These are phyloP conservation scores for Tiphia femorata DNA, from an alignment of 2,888 invertebrate genomes.

Conservation along the genomic window DNA sequence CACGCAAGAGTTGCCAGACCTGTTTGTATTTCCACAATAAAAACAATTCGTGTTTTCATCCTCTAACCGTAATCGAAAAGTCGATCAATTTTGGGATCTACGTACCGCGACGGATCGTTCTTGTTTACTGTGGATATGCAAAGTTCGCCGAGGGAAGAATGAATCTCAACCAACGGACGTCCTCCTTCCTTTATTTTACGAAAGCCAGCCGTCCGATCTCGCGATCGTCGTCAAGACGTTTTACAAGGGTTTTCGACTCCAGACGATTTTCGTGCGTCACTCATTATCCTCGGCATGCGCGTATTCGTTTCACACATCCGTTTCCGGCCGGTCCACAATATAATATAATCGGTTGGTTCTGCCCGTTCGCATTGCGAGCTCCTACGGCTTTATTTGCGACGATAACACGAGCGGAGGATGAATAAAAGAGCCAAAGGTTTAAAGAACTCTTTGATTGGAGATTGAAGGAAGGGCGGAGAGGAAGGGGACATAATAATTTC, in stretches of 20 bases:
- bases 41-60: too few relatives aligned
- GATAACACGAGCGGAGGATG: slow-evolving; percentile 13
- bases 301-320: slow-evolving; percentile 67
- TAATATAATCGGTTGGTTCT: slow-evolving; percentile 62
- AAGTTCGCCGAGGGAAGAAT: too few relatives aligned
- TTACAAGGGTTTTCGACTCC: slow-evolving; percentile 35
- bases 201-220: slow-evolving; percentile 12
- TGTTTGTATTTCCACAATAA: too few relatives aligned
- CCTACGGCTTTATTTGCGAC: slow-evolving; percentile 49
- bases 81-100: too few relatives aligned
- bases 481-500: too few relatives aligned
- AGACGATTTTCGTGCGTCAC: slow-evolving; percentile 22
- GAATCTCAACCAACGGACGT: too few relatives aligned
- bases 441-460: too few relatives aligned
- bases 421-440: slow-evolving; percentile 20
- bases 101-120: too few relatives aligned
- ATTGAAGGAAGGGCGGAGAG: slow-evolving; percentile 5
- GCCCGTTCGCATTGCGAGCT: slow-evolving; percentile 56
- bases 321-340: slow-evolving; percentile 62
- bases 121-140: too few relatives aligned
- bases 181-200: too few relatives aligned
- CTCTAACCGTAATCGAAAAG: too few relatives aligned
- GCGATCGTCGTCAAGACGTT: slow-evolving; percentile 24
- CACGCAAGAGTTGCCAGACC: too few relatives aligned
- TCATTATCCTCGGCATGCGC: slow-evolving; percentile 53